phyloP scores from a whole-genome alignment of 1,140 invertebrate genomes.

The Heliothis virescens region DNA sequence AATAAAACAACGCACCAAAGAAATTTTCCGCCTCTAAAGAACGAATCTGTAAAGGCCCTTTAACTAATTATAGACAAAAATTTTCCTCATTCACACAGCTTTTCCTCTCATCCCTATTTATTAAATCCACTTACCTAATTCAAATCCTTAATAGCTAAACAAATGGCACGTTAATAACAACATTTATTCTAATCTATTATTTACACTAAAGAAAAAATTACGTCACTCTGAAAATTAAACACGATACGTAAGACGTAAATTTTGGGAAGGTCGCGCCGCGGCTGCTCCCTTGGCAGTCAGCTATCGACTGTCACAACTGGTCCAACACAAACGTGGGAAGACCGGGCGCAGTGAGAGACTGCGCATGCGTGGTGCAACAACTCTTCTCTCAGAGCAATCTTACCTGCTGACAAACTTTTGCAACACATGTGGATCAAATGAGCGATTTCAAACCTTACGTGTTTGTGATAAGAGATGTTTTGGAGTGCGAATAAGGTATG shows the following conservation, averaged over 20 bases:
- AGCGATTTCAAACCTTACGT: constrained; percentile 53
- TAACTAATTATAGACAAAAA: constrained; percentile 46
- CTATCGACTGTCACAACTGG: constrained; percentile 77
- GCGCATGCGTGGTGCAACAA: constrained; percentile 74
- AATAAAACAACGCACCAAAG: constrained; percentile 10
- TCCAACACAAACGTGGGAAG: constrained; percentile 51
- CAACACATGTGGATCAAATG: constrained; percentile 47
- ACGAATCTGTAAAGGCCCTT: constrained; percentile 31
- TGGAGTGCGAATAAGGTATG: constrained; percentile 47
- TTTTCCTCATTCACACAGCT: constrained; percentile 37
- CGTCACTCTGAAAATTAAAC: constrained; percentile 39
- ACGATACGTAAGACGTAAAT: constrained; percentile 44
- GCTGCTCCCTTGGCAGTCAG: constrained; percentile 53
- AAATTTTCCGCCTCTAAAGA: constrained; percentile 25
- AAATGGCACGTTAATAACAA: constrained; percentile 41
- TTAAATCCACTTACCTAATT: constrained; percentile 41
- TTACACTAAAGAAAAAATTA: constrained; percentile 37
- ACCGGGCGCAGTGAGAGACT: constrained; percentile 68
- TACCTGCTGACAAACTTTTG: constrained; percentile 58
- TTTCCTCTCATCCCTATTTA: constrained; percentile 14
- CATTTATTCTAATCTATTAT: constrained; percentile 41
- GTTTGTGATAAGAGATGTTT: constrained; percentile 48
- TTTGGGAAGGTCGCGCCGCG: constrained; percentile 50
- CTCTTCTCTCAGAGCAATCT: constrained; percentile 65
- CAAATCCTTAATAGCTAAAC: constrained; percentile 39